Evolutionary conservation across 1,140 invertebrate species (phyloP), one percentile per base, ranked within the genome.

Genomic region (Colletes latitarsis): DNA sequence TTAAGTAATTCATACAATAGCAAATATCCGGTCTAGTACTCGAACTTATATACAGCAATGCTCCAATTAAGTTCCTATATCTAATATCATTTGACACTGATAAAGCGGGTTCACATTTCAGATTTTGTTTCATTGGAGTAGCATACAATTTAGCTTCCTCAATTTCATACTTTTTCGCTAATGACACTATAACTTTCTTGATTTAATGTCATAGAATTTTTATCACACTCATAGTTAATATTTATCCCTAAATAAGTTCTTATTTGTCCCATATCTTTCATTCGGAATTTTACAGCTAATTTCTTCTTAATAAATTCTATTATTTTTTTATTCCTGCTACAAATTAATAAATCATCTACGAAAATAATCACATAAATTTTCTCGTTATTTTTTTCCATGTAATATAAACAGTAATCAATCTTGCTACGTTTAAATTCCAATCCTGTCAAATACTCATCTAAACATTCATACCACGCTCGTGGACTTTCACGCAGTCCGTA

Each of bases 401-500:
- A n/a, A 10, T 81, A 81, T 19, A 81, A 53, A 1, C 78, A 74
- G 3, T 10, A 66, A 41, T 81, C 70, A 19, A 39, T 6, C 5
- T 81, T 62, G 43, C 55, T 81, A 21, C 15, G 53, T 0, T 43
- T 19, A 41, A 81, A 81, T 1, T 41, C 41, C 21, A 62, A 19
- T 5, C 6, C 14, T 68, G 0, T n/a, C 0, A 81, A 1, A 62
- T 1, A 69, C 1, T 69, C 8, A 52, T 81, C 53, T 0, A 81
- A 53, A 8, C 78, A 81, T 8, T 75, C 71, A n/a, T 81, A 80
- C 70, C 77, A 73, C 0, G 3, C 55, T 21, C 71, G 57, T 5
- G 55, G 64, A n/a, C 72, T 69, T 63, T 81, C 71, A 62, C 12
- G n/a, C 2, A 81, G 21, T 17, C 64, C 78, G 30, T 81, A 81